Base-by-base conservation (phyloP, 2,888 invertebrate genomes). In the Temnothorax rugatulus region DNA sequence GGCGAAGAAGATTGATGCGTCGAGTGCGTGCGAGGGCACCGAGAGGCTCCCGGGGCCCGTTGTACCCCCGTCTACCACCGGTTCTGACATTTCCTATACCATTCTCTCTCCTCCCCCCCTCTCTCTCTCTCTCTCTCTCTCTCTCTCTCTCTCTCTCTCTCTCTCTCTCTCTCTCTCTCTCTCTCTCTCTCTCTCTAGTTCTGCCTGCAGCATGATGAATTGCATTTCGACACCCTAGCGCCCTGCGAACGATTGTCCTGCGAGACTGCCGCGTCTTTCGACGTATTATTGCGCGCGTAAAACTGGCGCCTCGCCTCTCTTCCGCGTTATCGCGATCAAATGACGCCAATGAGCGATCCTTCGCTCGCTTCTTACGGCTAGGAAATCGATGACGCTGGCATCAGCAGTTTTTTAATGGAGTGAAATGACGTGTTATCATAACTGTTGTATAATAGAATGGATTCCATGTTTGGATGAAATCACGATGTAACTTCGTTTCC, bases 1-100 rank as follows among this genome's bases (percentile, higher is more conserved):
- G 92, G 93, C 91, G 92, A 93, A 92, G 93, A 94, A 94, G 94
- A 94, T 94, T 94, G 94, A 94, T 94, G 94, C 92, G 91, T 91
- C 89, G 92, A 92, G 91, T 93, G 93, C 93, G 92, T 92, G 93
- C 89, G 88, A 82, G 85, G 83, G 82, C 69, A 83, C 84, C 77
- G 68, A 84, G 64, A 74, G 69, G 57, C 82, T 75, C 84, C 77
- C 64, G 63, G 59, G 75, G 76, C 84, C 82, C 38, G 74, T 73
- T 76, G 69, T 77, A 41, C 69, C 76, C 83, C 75, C 82, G 75
- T 57, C 86, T 77, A 81, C 59, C 29, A 69, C 66, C 41, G 59
- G 50, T 68, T 44, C 75, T 73, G 77, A 83, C 52, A 38, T 69
- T 82, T 8, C 79, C 76, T 61, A 41, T 50, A 41, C 11, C 54